Evolutionary conservation across 2,113 vertebrate species (phyloP).

Genomic region (Gila orcuttii): DNA sequence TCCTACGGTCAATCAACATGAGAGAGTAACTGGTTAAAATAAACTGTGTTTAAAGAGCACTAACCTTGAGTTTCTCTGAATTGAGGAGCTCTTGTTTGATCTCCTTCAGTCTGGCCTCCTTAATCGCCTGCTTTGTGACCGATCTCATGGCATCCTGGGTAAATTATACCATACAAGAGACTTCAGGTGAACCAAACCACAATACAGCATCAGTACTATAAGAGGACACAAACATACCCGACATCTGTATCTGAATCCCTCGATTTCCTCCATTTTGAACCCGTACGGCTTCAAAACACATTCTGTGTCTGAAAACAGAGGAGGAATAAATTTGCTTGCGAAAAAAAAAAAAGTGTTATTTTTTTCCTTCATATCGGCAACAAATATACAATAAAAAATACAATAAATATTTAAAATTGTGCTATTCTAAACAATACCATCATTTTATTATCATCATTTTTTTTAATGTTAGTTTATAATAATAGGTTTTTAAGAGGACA

Average conservation of each 20-base stretch:
- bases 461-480: not conserved
- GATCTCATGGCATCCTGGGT: slow-evolving; percentile 91
- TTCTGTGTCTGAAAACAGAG: slow-evolving; percentile 69
- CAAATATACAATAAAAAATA: not conserved
- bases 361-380: too few species aligned
- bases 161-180: not conserved
- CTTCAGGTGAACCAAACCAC: not conserved
- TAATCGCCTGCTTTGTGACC: slow-evolving; percentile 90
- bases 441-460: not conserved
- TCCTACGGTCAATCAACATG: not conserved
- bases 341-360: not conserved
- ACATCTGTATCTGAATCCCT: slow-evolving; percentile 89
- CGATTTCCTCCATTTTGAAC: slow-evolving; percentile 89
- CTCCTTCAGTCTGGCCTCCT: slow-evolving; percentile 89
- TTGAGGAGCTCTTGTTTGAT: slow-evolving; percentile 94
- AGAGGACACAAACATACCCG: slow-evolving; percentile 74
- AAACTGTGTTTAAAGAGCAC: not conserved
- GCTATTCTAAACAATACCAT: not conserved
- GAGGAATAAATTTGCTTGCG: not conserved
- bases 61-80: slow-evolving; percentile 91
- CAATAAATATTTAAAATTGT: not conserved
- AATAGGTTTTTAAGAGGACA: not conserved
- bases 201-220: not conserved
- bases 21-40: not conserved
- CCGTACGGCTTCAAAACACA: slow-evolving; percentile 80